Base-by-base conservation (phyloP, 2,113 vertebrate species). In the Aptenodytes patagonicus region DNA sequence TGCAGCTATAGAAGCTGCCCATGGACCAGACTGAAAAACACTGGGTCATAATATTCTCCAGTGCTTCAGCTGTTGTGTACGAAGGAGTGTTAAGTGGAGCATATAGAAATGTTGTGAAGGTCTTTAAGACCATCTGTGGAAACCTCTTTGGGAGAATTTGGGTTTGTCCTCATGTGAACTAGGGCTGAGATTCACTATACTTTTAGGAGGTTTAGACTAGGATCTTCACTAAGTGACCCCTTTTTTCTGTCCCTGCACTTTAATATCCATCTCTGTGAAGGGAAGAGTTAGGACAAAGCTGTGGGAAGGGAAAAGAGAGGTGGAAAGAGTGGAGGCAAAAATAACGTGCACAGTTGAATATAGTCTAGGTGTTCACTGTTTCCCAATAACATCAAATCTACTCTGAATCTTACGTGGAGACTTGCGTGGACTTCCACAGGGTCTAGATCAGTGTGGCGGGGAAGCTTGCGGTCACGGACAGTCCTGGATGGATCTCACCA, bases 391-490 rank as follows among this genome's bases (percentile, higher is more conserved):
- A 7, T 60, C 6, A 78, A 31, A 22, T 31, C 16, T 72, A 31
- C 31, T 64, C 34, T 16, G 25, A 68, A 13, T 42, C 22, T 82
- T 49, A 26, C 15, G 5, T 44, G 58, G 19, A 55, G n/a, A 34
- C 38, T 54, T 77, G 11, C 22, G 44, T 51, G n/a, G 36, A 17
- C 24, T 78, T 78, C 58, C n/a, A 38, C 34, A 49, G 46, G 16
- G 17, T 68, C 40, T 31, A 36, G 19, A 14, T 40, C 19, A 55
- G 9, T 28, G 40, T 61, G 38, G 24, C 64, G 28, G 7, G 28
- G 32, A 61, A 78, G 12, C 17, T 34, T 51, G 22, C 0, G 1
- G 19, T 49, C n/a, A n/a, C n/a, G n/a, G n/a, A 7, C 2, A 9
- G 29, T n/a, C 12, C 19, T 3, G 34, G 6, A 32, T 32, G 66